Conservation (phyloP, 2,797 vertebrate species). For the Sebastes glaucus region DNA sequence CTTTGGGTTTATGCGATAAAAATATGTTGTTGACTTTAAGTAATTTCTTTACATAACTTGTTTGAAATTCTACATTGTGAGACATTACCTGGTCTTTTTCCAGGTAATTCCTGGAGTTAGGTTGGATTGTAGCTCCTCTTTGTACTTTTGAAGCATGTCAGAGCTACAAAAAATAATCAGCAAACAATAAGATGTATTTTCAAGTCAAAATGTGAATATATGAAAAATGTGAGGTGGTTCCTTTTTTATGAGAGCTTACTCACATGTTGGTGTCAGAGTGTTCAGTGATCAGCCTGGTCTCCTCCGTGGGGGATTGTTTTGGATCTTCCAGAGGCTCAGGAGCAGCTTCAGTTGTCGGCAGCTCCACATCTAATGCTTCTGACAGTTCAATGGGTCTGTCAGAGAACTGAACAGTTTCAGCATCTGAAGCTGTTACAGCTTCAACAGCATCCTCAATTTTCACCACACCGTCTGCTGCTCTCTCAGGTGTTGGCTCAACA, state of each 20-base stretch:
- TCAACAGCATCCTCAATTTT: constrained; percentile 12
- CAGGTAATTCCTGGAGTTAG: neutral
- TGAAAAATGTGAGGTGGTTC: neutral
- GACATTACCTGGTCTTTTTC: constrained; percentile 1
- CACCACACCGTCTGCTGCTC: neutral
- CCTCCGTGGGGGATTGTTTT: neutral
- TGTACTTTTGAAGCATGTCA: constrained; percentile 8
- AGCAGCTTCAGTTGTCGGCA: neutral
- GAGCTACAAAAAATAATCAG: constrained; percentile 22
- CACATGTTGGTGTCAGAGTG: constrained; percentile 25
- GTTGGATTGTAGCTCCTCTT: neutral
- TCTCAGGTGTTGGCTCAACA: neutral
- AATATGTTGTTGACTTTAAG: neutral
- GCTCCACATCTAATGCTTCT: constrained; percentile 29
- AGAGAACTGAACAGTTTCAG: neutral
- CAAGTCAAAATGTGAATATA: neutral
- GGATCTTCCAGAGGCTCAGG: constrained; percentile 24
- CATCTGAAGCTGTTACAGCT: neutral
- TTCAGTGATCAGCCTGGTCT: constrained; percentile 10
- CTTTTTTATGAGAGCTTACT: constrained; percentile 18
- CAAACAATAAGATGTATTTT: constrained; percentile 5
- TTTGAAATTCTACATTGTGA: neutral
- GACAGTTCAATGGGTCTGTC: constrained; percentile 24
- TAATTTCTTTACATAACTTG: neutral
- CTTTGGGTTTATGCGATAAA: neutral